Conservation (phyloP, 1,140 invertebrate species). For the Drosophila takahashii region DNA sequence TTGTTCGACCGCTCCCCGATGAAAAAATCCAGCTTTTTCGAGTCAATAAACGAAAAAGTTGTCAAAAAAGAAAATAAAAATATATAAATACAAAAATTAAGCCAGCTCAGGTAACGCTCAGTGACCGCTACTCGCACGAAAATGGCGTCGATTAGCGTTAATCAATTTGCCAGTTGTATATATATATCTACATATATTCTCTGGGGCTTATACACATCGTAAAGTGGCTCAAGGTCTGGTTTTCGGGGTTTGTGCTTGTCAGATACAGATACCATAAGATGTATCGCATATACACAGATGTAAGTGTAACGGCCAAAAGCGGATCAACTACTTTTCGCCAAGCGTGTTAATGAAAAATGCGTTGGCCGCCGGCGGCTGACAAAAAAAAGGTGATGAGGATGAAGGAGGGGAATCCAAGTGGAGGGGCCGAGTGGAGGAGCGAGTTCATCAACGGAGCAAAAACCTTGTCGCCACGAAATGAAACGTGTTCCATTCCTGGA, state of each 20-base stretch:
- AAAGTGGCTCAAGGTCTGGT: constrained; percentile 82
- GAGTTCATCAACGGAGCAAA: constrained; percentile 76
- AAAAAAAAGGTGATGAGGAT: background rate
- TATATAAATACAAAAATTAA: constrained; percentile 35
- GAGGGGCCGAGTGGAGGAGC: background rate
- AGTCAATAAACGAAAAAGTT: constrained; percentile 78
- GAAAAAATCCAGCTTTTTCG: constrained; percentile 30
- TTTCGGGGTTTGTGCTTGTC: constrained; percentile 52
- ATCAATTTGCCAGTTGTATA: constrained; percentile 67
- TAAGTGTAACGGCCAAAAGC: constrained; percentile 67
- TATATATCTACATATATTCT: constrained; percentile 40
- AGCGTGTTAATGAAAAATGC: constrained; percentile 73
- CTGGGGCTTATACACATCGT: constrained; percentile 56
- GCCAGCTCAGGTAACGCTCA: constrained; percentile 29
- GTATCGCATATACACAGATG: constrained; percentile 46
- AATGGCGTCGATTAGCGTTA: constrained; percentile 78
- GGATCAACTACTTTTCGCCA: constrained; percentile 69
- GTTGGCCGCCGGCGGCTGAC: constrained; percentile 51
- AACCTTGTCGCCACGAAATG: constrained; percentile 66
- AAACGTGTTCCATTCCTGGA: constrained; percentile 60
- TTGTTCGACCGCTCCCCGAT: constrained; percentile 55
- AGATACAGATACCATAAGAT: constrained; percentile 51
- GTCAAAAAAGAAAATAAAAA: constrained; percentile 29
- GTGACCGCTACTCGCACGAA: constrained; percentile 49
- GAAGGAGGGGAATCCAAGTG: background rate